Base-by-base conservation (phyloP, 2,888 invertebrate genomes). In the Rhimphoctona megacephalus region DNA sequence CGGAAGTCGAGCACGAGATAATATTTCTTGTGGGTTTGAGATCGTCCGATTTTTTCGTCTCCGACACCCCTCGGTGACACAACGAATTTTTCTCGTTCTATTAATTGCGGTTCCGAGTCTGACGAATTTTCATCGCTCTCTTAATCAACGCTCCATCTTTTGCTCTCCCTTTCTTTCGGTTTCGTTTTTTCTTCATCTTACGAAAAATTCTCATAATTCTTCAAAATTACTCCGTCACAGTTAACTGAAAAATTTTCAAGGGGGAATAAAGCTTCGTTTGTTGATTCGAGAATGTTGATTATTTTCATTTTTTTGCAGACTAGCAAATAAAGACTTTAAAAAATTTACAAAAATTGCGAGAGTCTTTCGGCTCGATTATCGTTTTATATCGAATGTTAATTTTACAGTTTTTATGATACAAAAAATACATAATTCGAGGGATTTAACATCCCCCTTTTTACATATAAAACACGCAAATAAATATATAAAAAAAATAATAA, bases 1-100 rank as follows among this genome's bases (percentile, higher is more conserved):
- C 92, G 93, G 92, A 92, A 93, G 92, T 93, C 91, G 90, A 86
- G 88, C 76, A 39, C 54, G 64, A 79, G 76, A 85, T 70, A 81
- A 80, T 74, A 74, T 76, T 57, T 64, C 2, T 76, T 33, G 73
- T 54, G 57, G 52, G 74, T 36, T 57, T 22, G 64, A 73, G 72
- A 76, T 33, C 25, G 54, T 4, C 19, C n/a, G 64, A 72, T 78
- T 72, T 70, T 14, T 64, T 54, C 74, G 61, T 66, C 79, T 52
- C 79, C 30, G 80, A 61, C 70, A 61, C 43, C 52, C 57, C 52
- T 69, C 52, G n/a, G 33, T 6, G 4, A 57, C 33, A 83, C 78
- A 74, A 85, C 79, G 81, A 77, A 81, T 77, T 46, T 33, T 14
- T 17, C 74, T 36, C n/a, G 36, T 14, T 57, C 33, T 61, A 74